phyloP scores from a whole-genome alignment of 92 coral and sea anemone species.

The Phenganax subtilis region DNA sequence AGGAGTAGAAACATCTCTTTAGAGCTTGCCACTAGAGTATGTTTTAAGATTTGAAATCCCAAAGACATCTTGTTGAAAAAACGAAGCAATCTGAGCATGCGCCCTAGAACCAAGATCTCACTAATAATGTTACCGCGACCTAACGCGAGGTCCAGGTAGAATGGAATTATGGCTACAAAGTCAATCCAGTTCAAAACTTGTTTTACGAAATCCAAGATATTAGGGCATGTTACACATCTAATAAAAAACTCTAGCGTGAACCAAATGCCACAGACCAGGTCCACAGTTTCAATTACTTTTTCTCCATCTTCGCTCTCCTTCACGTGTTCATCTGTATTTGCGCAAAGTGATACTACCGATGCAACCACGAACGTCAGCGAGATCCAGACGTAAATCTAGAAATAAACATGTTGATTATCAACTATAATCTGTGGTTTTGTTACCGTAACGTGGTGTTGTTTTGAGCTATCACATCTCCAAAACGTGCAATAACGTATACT shows the following conservation, averaged over 20 bases:
- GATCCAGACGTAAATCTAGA: conserved; percentile 69
- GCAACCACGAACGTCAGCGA: conserved; percentile 78
- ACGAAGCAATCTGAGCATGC: conserved; percentile 75
- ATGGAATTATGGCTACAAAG: conserved; percentile 83
- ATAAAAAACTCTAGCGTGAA: conserved; percentile 79
- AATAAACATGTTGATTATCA: neutral
- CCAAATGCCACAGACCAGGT: conserved; percentile 80
- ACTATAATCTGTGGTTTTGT: neutral
- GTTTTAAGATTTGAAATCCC: conserved; percentile 93
- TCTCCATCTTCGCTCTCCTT: conserved; percentile 21
- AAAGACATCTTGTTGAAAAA: conserved; percentile 81
- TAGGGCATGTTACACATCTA: conserved; percentile 69
- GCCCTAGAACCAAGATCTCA: conserved; percentile 66
- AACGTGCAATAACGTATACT: no score
- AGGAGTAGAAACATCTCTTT: conserved; percentile 74
- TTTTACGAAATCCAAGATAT: conserved; percentile 60
- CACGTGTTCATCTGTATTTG: conserved; percentile 59
- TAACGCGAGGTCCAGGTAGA: conserved; percentile 59
- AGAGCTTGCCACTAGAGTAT: conserved; percentile 88
- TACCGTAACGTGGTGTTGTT: neutral
- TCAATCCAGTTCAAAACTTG: conserved; percentile 90
- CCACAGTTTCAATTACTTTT: conserved; percentile 51
- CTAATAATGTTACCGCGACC: conserved; percentile 24
- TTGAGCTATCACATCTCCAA: no score
- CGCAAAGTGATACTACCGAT: conserved; percentile 75